Base-by-base conservation (phyloP, 2,113 vertebrate genomes). In the Spilogale gracilis region DNA sequence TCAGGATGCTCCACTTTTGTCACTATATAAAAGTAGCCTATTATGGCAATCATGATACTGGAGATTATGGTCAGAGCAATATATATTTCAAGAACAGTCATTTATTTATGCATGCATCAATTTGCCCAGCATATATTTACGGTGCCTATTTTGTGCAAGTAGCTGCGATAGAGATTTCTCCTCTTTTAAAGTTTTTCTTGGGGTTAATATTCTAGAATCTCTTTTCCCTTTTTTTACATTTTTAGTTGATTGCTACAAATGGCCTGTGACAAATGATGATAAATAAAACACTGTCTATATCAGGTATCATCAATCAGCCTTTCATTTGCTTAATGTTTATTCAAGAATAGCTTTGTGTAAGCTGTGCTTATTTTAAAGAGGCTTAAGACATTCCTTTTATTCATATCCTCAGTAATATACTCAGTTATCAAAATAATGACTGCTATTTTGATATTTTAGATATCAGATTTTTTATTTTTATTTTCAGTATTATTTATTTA, bases 271-370 rank as follows among this genome's bases (percentile, higher is more conserved):
- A 84, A 88, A 73, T 8, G 60, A 45, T 78, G 43, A 73, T 54
- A 89, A 63, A 48, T 74, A 82, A 95, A 92, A 79, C 20, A 76
- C 12, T 54, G 32, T 87, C 38, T 76, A 16, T 56, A 81, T 76
- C 18, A 69, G 61, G 23, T 76, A 71, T 79, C n/a, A 95, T 93
- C 78, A 56, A 78, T 78, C 58, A 95, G 27, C 3, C 14, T 89
- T 93, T 96, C n/a, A 96, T 80, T 92, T 69, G 11, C 56, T 96
- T 94, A 71, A 69, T 80, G 54, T 90, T 87, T 94, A 58, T 30
- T 73, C 21, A 74, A n/a, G 18, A 85, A 89, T 74, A 85, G 0
- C 3, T 92, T 85, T 65, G 6, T 71, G 13, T 87, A 9, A 83
- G 83, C 56, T 67, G 30, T 73, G 4, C 83, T 90, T 92, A 84